Percentiles rank a stretch among this genome's conserved stretches.
These are phyloP conservation scores for Zapus hudsonius DNA, from an alignment of 2,113 vertebrate genomes.

Conservation along the genomic window DNA sequence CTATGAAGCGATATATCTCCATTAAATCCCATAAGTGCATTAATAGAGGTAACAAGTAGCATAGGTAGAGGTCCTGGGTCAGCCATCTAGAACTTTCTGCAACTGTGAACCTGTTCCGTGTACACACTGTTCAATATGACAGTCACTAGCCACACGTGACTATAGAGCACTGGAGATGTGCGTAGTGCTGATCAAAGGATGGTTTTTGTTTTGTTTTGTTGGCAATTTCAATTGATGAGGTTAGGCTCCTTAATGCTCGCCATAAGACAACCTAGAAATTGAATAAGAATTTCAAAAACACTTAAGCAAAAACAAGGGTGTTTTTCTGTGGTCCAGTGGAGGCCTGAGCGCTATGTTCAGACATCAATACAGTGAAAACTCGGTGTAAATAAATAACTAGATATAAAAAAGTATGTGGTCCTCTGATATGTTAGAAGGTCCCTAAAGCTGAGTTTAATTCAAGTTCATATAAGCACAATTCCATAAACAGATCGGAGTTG, in stretches of 20 bases:
- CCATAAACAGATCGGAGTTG: background rate
- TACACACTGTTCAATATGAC: background rate
- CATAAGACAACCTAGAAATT: background rate
- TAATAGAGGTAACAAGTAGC: background rate
- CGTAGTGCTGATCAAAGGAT: background rate
- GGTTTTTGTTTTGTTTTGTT: background rate
- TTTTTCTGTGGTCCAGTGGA: background rate
- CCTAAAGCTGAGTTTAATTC: slow-evolving; percentile 58
- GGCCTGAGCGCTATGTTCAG: background rate
- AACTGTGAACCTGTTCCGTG: accelerated
- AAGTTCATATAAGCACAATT: background rate
- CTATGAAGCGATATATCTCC: no score
- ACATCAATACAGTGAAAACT: background rate
- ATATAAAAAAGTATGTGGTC: background rate
- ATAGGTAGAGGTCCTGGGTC: background rate
- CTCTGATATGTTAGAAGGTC: slow-evolving; percentile 42
- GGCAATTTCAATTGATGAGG: background rate
- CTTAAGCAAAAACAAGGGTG: background rate
- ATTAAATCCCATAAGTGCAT: background rate
- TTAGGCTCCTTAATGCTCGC: background rate
- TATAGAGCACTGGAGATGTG: background rate
- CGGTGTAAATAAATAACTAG: background rate
- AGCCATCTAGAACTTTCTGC: background rate
- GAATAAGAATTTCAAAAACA: slow-evolving; percentile 10
- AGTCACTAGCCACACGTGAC: background rate